A percentile compares a stretch with the other conserved stretches of the same genome.
phyloP scores from a whole-genome alignment of 1,140 invertebrate genomes.

The Antheraea pernyi region DNA sequence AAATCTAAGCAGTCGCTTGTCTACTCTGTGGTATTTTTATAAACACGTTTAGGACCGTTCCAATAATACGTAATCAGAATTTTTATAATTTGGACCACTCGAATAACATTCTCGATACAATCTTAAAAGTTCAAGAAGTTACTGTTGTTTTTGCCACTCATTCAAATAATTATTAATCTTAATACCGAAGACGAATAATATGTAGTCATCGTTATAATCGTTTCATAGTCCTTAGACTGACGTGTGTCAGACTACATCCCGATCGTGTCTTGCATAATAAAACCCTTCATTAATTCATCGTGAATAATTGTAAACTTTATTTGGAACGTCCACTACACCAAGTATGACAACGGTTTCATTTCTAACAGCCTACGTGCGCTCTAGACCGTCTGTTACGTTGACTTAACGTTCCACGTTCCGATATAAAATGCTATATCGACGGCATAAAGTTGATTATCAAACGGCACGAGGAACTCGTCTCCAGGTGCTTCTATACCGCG shows the following conservation, averaged over 20 bases:
- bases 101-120: too few species aligned
- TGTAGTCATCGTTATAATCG: background rate
- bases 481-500: slow-evolving; percentile 15
- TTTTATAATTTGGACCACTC: too few species aligned
- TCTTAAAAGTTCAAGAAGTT: too few species aligned
- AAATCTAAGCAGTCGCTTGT: too few species aligned
- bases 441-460: slow-evolving; percentile 20
- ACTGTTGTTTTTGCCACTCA: too few species aligned
- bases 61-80: too few species aligned
- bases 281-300: slow-evolving; percentile 30
- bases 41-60: too few species aligned
- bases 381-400: slow-evolving; percentile 14
- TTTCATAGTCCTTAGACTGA: background rate
- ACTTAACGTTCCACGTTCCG: background rate
- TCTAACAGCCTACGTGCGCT: slow-evolving; percentile 32
- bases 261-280: slow-evolving; percentile 24
- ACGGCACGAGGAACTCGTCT: slow-evolving; percentile 8
- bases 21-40: too few species aligned
- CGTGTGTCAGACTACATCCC: slow-evolving; percentile 3
- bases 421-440: slow-evolving; percentile 18
- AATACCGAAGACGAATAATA: background rate
- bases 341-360: slow-evolving; percentile 36
- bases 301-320: slow-evolving; percentile 44
- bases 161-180: background rate
- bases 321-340: slow-evolving; percentile 28